Evolutionary conservation across 2,797 vertebrate species (phyloP).

Genomic region (Sebastes oblongus): DNA sequence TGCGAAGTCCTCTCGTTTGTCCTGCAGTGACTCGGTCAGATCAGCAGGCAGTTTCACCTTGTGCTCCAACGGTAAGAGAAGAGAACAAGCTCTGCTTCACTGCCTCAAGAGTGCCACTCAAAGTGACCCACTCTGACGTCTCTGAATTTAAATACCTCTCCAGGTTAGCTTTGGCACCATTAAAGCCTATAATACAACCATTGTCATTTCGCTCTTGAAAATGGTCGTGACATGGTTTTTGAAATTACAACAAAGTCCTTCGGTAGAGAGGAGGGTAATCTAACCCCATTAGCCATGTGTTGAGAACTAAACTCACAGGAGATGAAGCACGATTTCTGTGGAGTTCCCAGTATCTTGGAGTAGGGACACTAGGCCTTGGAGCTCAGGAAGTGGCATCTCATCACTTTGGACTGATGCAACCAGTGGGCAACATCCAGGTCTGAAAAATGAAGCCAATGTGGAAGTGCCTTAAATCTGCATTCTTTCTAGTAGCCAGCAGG

Average conservation of each 20-base stretch:
- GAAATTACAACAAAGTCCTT: slow-evolving; percentile 31
- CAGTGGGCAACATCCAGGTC: background rate
- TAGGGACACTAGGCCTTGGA: background rate
- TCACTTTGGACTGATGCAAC: background rate
- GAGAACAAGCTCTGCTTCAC: background rate
- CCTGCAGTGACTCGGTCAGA: background rate
- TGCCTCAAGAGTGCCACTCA: background rate
- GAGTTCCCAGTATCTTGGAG: background rate
- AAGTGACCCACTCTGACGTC: background rate
- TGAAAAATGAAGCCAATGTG: too few relatives aligned
- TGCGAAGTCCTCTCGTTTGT: slow-evolving; percentile 30
- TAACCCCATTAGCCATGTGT: background rate
- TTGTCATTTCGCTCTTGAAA: slow-evolving; percentile 20
- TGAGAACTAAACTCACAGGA: background rate
- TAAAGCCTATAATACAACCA: background rate
- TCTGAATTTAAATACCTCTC: slow-evolving; percentile 22
- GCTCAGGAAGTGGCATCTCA: background rate
- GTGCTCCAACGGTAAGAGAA: slow-evolving; percentile 7
- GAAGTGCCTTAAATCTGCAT: too few relatives aligned
- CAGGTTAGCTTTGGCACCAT: background rate
- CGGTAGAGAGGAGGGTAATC: background rate
- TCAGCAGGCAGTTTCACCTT: slow-evolving; percentile 23
- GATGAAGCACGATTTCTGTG: background rate
- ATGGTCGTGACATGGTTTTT: slow-evolving; percentile 12
- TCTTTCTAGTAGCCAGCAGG: too few relatives aligned